Evolutionary conservation across 2,888 invertebrate genomes (phyloP).

Genomic region (Cataglyphis rosenhaueri): DNA sequence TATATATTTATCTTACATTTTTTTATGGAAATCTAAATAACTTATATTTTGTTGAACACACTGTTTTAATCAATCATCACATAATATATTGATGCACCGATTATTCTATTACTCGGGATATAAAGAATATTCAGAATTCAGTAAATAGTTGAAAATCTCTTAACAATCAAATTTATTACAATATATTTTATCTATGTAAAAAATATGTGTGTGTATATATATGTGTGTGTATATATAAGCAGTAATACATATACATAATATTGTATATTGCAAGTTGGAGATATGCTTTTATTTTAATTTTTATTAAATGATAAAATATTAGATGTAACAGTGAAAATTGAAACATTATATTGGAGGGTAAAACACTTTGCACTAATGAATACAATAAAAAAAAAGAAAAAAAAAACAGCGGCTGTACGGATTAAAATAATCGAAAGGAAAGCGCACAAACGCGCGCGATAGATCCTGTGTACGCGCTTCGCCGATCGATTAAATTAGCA

Average conservation of each 20-base stretch:
- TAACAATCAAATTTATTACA: background rate
- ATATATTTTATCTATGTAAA: no score
- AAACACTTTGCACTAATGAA: constrained; percentile 23
- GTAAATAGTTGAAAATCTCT: background rate
- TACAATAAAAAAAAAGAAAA: constrained; percentile 8
- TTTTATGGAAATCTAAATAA: constrained; percentile 5
- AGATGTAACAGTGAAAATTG: constrained; percentile 11
- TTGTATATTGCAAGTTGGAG: constrained; percentile 1
- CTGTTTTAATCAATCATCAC: background rate
- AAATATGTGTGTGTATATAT: background rate
- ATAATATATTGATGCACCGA: background rate
- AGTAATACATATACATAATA: background rate
- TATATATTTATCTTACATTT: background rate
- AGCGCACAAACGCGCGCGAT: constrained; percentile 33
- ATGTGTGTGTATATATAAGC: no score
- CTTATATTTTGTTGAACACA: background rate
- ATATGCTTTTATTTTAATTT: background rate
- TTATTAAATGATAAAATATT: constrained; percentile 9
- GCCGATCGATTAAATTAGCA: constrained; percentile 54
- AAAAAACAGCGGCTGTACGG: constrained; percentile 11
- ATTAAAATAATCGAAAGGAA: constrained; percentile 45
- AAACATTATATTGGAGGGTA: background rate
- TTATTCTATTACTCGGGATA: background rate
- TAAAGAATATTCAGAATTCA: background rate
- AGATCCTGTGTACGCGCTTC: constrained; percentile 20